phyloP scores from a whole-genome alignment of 2,888 invertebrate genomes.

The Abrostola tripartita region DNA sequence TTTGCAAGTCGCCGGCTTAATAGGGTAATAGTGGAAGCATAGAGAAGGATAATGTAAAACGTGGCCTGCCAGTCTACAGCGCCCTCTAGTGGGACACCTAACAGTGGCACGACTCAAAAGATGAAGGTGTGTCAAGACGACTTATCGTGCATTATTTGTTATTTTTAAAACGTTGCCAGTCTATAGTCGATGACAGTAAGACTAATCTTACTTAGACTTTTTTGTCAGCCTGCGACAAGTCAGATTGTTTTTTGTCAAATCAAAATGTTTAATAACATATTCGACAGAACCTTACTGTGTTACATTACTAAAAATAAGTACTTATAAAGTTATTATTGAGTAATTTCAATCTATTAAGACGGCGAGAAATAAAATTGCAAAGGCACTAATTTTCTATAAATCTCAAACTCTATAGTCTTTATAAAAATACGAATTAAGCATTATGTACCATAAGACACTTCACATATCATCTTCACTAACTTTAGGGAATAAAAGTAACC shows the following conservation, averaged over 20 bases:
- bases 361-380: conserved; percentile 20
- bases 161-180: too few species aligned
- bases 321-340: neutral
- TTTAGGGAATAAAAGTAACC: conserved; percentile 55
- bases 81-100: too few species aligned
- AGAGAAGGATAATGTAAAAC: neutral
- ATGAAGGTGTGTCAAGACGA: too few species aligned
- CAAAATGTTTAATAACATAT: too few species aligned
- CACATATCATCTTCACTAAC: conserved; percentile 58
- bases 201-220: too few species aligned
- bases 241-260: too few species aligned
- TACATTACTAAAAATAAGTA: neutral
- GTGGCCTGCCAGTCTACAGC: too few species aligned
- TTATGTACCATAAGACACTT: conserved; percentile 77
- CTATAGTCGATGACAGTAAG: too few species aligned
- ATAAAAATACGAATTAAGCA: conserved; percentile 78
- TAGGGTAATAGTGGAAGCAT: conserved; percentile 2
- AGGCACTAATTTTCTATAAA: conserved; percentile 57
- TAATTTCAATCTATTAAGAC: conserved; percentile 15
- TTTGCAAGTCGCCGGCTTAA: conserved; percentile 23
- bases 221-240: too few species aligned
- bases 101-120: too few species aligned
- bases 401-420: conserved; percentile 67
- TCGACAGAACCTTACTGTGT: neutral
- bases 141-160: too few species aligned